phyloP scores from a whole-genome alignment of 2,888 invertebrate species.

The Anaspis maculata region DNA sequence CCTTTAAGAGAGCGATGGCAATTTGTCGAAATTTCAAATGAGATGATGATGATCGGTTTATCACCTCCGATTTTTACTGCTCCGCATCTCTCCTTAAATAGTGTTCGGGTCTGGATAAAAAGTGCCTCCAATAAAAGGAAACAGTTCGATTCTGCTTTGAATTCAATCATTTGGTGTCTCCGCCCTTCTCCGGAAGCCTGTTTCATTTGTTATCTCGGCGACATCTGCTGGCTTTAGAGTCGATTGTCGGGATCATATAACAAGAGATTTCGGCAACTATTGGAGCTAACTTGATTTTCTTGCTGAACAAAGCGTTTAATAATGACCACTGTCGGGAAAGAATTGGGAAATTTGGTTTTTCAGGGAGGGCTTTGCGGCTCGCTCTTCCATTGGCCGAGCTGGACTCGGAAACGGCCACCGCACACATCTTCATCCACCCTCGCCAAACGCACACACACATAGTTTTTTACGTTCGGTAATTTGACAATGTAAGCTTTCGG shows the following conservation, averaged over 20 bases:
- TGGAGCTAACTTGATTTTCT: slow-evolving; percentile 33
- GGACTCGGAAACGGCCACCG: no score
- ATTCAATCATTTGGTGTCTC: slow-evolving; percentile 33
- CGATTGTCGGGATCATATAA: slow-evolving; percentile 36
- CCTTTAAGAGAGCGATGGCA: no score
- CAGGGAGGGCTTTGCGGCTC: slow-evolving; percentile 23
- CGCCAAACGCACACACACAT: no score
- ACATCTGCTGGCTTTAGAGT: slow-evolving; percentile 31
- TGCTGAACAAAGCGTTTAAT: slow-evolving; percentile 44
- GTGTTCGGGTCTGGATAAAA: slow-evolving; percentile 11
- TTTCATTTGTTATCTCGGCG: slow-evolving; percentile 37
- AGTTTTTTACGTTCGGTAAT: no score
- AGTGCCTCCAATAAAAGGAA: slow-evolving; percentile 19
- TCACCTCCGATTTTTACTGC: no score
- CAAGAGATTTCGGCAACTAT: slow-evolving; percentile 38
- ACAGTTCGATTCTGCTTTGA: slow-evolving; percentile 30
- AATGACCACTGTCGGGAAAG: slow-evolving; percentile 35
- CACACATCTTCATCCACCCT: no score
- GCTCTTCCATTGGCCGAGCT: no score
- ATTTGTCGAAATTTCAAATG: no score
- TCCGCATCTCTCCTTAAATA: slow-evolving; percentile 12
- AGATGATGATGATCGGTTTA: no score
- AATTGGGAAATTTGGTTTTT: slow-evolving; percentile 30
- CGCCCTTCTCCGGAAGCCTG: slow-evolving; percentile 32
- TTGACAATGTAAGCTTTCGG: no score